phyloP scores from a whole-genome alignment of 2,888 invertebrate species.

The Heliconius ismenius region DNA sequence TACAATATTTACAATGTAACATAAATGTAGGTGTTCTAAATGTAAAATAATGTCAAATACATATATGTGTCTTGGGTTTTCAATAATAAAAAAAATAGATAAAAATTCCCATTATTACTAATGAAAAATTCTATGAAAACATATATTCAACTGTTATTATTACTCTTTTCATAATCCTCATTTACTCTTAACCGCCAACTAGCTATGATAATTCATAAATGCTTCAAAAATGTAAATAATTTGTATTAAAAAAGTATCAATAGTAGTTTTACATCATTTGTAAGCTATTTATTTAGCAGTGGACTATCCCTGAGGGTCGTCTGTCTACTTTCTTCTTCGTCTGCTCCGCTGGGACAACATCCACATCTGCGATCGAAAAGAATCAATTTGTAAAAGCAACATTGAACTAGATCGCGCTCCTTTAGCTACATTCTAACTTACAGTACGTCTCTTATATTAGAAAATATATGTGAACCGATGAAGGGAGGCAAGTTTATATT shows the following conservation, averaged over 20 bases:
- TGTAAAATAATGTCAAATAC: no score
- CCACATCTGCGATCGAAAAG: slow-evolving; percentile 64
- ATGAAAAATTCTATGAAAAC: no score
- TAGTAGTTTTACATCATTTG: neutral
- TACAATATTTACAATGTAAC: neutral
- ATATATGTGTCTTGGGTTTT: no score
- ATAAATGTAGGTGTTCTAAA: neutral
- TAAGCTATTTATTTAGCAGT: slow-evolving; percentile 34
- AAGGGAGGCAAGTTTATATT: neutral
- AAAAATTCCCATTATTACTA: no score
- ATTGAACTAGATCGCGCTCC: slow-evolving; percentile 60
- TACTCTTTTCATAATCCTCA: neutral
- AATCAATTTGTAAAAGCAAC: slow-evolving; percentile 74
- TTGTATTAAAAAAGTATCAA: neutral
- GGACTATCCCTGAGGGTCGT: slow-evolving; percentile 28
- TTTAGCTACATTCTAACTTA: slow-evolving; percentile 54
- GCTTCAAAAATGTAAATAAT: neutral
- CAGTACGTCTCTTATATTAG: slow-evolving; percentile 45
- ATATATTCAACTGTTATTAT: neutral
- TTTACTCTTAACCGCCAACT: no score
- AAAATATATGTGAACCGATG: neutral
- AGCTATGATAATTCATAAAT: no score
- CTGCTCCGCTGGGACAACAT: slow-evolving; percentile 48
- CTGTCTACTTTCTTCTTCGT: slow-evolving; percentile 32
- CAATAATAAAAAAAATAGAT: no score